These are phyloP conservation scores for Resseliella maxima DNA, from an alignment of 2,888 invertebrate genomes.

Conservation along the genomic window DNA sequence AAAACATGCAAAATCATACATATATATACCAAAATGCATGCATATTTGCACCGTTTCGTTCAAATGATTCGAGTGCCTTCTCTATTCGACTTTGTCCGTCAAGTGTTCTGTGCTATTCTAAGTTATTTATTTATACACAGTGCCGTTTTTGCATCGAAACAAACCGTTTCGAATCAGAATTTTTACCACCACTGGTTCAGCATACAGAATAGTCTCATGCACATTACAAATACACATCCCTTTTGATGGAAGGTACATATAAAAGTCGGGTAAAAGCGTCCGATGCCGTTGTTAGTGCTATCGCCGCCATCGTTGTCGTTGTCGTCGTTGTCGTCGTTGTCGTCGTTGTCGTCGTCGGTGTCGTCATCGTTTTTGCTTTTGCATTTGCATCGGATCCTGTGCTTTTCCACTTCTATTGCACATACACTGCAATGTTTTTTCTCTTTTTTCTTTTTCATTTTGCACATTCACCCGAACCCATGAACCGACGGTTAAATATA, in stretches of 20 bases:
- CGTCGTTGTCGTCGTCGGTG: too few relatives aligned
- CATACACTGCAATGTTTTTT: not conserved
- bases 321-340: not conserved
- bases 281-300: too few relatives aligned
- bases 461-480: conserved; percentile 12
- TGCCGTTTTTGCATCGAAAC: conserved; percentile 41
- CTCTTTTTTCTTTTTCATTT: not conserved
- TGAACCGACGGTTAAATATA: conserved; percentile 45
- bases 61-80: conserved; percentile 1
- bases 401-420: not conserved
- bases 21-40: not conserved
- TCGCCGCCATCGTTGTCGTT: too few relatives aligned
- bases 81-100: conserved; percentile 13
- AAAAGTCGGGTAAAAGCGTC: not conserved
- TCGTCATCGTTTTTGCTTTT: not conserved
- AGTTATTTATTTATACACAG: conserved; percentile 48
- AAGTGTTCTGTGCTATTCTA: conserved; percentile 21
- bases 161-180: conserved; percentile 33
- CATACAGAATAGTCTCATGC: not conserved
- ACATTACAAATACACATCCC: not conserved
- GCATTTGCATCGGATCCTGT: not conserved
- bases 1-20: not conserved
- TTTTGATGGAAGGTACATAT: not conserved
- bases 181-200: not conserved
- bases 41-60: not conserved